These are phyloP conservation scores for Andrena chrysosceles DNA, from an alignment of 2,888 invertebrate genomes.

Conservation along the genomic window DNA sequence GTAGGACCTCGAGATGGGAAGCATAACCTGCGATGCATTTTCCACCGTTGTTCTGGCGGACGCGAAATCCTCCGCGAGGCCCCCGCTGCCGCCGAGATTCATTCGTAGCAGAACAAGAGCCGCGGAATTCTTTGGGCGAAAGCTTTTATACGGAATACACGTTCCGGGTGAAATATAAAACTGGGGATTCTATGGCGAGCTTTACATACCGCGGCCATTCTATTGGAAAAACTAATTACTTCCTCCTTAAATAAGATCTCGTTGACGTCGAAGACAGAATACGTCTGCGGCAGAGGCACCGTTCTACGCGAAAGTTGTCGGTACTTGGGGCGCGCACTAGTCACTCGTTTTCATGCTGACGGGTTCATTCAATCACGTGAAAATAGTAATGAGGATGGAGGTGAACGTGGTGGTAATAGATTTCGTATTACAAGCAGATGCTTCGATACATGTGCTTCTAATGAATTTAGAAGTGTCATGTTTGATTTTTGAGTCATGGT, in stretches of 20 bases:
- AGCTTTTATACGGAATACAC: conserved; percentile 46
- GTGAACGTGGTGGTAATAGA: not conserved
- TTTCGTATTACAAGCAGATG: not conserved
- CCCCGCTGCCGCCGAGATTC: conserved; percentile 56
- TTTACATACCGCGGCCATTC: conserved; percentile 17
- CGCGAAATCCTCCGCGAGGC: conserved; percentile 62
- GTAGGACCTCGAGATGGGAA: conserved; percentile 67
- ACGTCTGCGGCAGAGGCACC: conserved; percentile 2
- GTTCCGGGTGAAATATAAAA: conserved; percentile 49
- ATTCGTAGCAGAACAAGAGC: conserved; percentile 54
- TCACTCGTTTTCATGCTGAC: not conserved
- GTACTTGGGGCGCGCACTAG: not conserved
- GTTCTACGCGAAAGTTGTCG: not conserved
- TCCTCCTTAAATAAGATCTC: conserved; percentile 23
- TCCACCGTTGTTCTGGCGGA: conserved; percentile 67
- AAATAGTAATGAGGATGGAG: not conserved
- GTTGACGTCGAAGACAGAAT: conserved; percentile 11
- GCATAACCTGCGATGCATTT: conserved; percentile 73
- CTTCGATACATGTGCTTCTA: not conserved
- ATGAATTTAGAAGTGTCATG: not conserved
- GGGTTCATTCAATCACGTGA: not conserved
- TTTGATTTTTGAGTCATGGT: too few species aligned
- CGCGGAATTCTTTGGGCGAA: conserved; percentile 62
- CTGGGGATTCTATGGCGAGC: conserved; percentile 11
- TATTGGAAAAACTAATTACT: conserved; percentile 51